These are phyloP conservation scores for Enchytraeus crypticus DNA, from an alignment of 2,888 invertebrate genomes.

Conservation along the genomic window DNA sequence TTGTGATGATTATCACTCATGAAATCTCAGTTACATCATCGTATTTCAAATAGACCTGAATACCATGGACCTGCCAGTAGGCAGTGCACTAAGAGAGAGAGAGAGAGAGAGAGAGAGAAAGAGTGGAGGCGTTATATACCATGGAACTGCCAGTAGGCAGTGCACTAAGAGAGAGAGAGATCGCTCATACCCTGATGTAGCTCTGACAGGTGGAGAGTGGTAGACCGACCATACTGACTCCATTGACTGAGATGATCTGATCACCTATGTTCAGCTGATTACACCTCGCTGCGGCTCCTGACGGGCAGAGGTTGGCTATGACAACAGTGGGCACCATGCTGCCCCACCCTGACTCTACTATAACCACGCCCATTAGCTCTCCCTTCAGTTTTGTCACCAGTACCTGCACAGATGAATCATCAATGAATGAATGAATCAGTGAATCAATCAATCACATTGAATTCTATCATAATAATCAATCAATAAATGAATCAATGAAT, in stretches of 20 bases:
- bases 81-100: too few relatives aligned
- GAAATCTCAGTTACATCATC: too few relatives aligned
- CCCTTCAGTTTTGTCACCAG: slow-evolving; percentile 97
- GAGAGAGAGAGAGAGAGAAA: too few relatives aligned
- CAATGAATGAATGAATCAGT: too few relatives aligned
- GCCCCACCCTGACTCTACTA: slow-evolving; percentile 99
- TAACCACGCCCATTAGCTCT: slow-evolving; percentile 93
- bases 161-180: too few relatives aligned
- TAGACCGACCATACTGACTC: slow-evolving; percentile 90
- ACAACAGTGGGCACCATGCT: slow-evolving; percentile 99
- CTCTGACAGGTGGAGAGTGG: slow-evolving; percentile 95
- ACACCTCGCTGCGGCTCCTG: slow-evolving; percentile 92
- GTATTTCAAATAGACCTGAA: too few relatives aligned
- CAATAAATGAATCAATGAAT: background rate
- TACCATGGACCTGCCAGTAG: too few relatives aligned
- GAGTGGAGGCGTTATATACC: too few relatives aligned
- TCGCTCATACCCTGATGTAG: slow-evolving; percentile 90
- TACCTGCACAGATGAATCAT: too few relatives aligned
- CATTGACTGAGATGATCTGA: slow-evolving; percentile 97
- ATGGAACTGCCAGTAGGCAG: too few relatives aligned
- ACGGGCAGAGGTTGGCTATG: slow-evolving; percentile 91
- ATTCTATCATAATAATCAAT: background rate
- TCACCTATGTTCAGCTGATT: slow-evolving; percentile 98
- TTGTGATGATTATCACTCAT: too few relatives aligned
- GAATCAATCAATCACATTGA: background rate